Evolutionary conservation across 2,113 vertebrate genomes (phyloP), one percentile per base, ranked within the genome.

Genomic region (Silurus glanis): DNA sequence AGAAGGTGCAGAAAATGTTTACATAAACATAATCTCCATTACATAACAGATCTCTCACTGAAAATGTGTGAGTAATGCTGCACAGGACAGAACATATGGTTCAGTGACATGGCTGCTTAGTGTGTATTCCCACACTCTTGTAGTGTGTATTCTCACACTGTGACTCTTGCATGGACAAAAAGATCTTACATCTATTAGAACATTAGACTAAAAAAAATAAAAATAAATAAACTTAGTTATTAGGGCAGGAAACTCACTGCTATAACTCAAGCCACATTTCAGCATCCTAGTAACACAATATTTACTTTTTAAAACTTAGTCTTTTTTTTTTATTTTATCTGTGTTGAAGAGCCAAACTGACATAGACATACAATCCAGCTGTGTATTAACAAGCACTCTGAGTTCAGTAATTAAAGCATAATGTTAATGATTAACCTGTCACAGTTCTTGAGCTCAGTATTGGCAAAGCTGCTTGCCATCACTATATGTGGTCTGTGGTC

Each of bases 1-100:
- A 55, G 19, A 78, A 16, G n/a, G 85, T 61, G 53, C 28, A 47
- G 79, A n/a, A 75, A 82, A 28, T 3, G 47, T 84, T 80, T 87
- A 58, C n/a, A 71, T 80, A 59, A 71, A 61, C 47, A 64, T 49
- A 74, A 51, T 76, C 71, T 62, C 37, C 55, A 51, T 51, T 84
- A 9, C 72, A 51, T 49, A 76, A 85, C 45, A 78, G n/a, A 85
- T 79, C 51, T 79, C 51, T 47, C 25, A 78, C 28, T 61, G 64
- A n/a, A 83, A 64, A 78, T 62, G 71, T 81, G 66, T 0, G 55
- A 62, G 66, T 72, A 71, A 81, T 6, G 23, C 25, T 74, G 47
- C 19, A 72, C 82, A 71, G 64, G 6, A 51, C 82, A 71, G 8
- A 28, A 66, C 45, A 78, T 45, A 78, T 53, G 80, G 61, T 53